These are phyloP conservation scores for Pterostichus madidus DNA, from an alignment of 2,888 invertebrate species.

Conservation along the genomic window DNA sequence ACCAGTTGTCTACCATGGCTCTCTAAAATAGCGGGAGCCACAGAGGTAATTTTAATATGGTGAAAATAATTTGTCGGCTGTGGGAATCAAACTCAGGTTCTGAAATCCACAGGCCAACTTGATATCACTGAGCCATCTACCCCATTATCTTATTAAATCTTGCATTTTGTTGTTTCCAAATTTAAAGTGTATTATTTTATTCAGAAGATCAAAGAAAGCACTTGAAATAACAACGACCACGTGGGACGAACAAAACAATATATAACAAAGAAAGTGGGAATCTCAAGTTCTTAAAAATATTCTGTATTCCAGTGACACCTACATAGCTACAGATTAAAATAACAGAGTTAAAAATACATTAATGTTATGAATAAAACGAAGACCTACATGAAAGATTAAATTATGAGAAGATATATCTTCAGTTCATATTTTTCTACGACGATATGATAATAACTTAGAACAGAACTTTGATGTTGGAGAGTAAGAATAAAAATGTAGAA, in stretches of 20 bases:
- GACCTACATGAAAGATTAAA: slow-evolving; percentile 25
- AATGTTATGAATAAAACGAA: slow-evolving; percentile 20
- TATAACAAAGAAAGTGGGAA: slow-evolving; percentile 40
- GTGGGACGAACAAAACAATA: slow-evolving; percentile 29
- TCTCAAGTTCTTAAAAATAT: slow-evolving; percentile 26
- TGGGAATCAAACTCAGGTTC: too few relatives aligned
- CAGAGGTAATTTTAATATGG: too few relatives aligned
- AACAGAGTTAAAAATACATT: slow-evolving; percentile 45
- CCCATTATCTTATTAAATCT: too few relatives aligned
- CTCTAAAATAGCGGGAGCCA: too few relatives aligned
- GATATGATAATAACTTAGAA: background rate
- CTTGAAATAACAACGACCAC: slow-evolving; percentile 9
- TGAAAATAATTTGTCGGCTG: too few relatives aligned
- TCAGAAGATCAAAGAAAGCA: background rate
- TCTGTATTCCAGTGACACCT: slow-evolving; percentile 39
- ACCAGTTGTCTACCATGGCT: too few relatives aligned
- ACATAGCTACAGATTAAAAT: slow-evolving; percentile 41
- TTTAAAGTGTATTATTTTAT: too few relatives aligned
- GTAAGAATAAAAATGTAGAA: background rate
- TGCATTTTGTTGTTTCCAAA: too few relatives aligned
- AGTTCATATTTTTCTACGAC: too few relatives aligned
- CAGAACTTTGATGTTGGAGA: background rate
- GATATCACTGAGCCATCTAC: too few relatives aligned
- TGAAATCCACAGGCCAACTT: too few relatives aligned
- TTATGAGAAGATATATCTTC: background rate